Evolutionary conservation across 1,140 invertebrate species (phyloP), one percentile per base, ranked within the genome.

Genomic region (Drosophila nebulosa): DNA sequence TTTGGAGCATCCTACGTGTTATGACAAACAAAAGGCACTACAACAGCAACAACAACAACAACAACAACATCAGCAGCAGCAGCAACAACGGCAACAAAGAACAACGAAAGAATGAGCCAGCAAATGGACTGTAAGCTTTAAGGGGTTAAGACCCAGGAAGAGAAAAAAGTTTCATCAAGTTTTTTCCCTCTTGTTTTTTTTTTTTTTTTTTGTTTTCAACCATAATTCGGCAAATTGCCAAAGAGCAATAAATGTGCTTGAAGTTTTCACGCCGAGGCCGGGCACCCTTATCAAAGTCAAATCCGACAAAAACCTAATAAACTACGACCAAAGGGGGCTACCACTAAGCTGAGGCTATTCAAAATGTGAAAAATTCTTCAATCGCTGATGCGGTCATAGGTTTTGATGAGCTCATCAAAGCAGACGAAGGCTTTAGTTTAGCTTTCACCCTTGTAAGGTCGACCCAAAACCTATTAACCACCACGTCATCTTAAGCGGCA

Each of bases 211-310:
- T 27, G 26, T 60, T 74, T 42, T 46, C 7, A 46, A 46, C 84
- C 88, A 88, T 88, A 88, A 88, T 88, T 88, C 79, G 39, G 55
- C 27, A 18, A 56, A 56, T 56, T 57, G 53, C 22, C 18, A 55
- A 62, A 55, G 81, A 74, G 46, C 81, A 86, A 86, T 86, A 86
- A 88, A 81, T 76, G 64, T 46, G 55, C 56, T 58, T 36, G 14
- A 64, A 73, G 42, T 51, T 67, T 59, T 18, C 6, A 21, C 2
- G 7, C 16, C 10, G 10, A 12, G 9, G 30, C 10, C 27, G 35
- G 32, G 51, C 77, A 88, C 83, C 83, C 84, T 88, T 71, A 64
- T 86, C 83, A 86, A 86, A 81, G 81, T 86, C 78, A 71, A 60
- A 46, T 42, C 26, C 58, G 21, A 72, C 64, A 63, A 52, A 66